Evolutionary conservation across 1,140 invertebrate species (phyloP).

Genomic region (Drosophila kanapiae): DNA sequence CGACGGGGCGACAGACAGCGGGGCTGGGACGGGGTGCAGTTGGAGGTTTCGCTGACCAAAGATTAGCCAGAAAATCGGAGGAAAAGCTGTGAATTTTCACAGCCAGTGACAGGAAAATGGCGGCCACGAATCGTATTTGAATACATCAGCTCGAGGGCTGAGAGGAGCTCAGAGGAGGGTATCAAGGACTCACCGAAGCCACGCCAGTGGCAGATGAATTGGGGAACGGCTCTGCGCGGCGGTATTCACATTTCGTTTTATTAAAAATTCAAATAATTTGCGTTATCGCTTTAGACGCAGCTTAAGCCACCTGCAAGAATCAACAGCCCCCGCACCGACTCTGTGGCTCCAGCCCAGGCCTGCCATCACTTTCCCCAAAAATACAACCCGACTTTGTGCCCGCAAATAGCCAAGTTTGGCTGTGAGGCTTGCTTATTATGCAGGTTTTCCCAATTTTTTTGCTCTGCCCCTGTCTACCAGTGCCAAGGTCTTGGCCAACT

Average conservation of each 20-base stretch:
- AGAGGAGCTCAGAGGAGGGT: constrained; percentile 15
- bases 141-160: constrained; percentile 50
- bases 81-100: constrained; percentile 78
- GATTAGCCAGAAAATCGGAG: constrained; percentile 64
- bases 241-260: constrained; percentile 80
- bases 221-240: constrained; percentile 36
- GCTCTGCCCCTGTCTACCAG: constrained; percentile 16
- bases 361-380: constrained; percentile 26
- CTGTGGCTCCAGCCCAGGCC: background rate
- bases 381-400: constrained; percentile 53
- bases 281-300: constrained; percentile 77
- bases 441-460: constrained; percentile 48
- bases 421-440: constrained; percentile 73
- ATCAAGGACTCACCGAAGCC: constrained; percentile 22
- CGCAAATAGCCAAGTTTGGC: constrained; percentile 56
- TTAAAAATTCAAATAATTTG: constrained; percentile 83
- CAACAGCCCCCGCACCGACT: constrained; percentile 15
- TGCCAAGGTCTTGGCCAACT: constrained; percentile 55
- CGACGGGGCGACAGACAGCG: constrained; percentile 48
- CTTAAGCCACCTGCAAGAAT: constrained; percentile 71
- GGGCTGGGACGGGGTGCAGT: background rate
- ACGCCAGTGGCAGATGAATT: constrained; percentile 57
- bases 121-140: constrained; percentile 75
- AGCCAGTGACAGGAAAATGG: constrained; percentile 79
- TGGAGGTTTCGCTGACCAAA: constrained; percentile 70